phyloP scores from a whole-genome alignment of 1,140 invertebrate species.

The Drosophila persimilis region DNA sequence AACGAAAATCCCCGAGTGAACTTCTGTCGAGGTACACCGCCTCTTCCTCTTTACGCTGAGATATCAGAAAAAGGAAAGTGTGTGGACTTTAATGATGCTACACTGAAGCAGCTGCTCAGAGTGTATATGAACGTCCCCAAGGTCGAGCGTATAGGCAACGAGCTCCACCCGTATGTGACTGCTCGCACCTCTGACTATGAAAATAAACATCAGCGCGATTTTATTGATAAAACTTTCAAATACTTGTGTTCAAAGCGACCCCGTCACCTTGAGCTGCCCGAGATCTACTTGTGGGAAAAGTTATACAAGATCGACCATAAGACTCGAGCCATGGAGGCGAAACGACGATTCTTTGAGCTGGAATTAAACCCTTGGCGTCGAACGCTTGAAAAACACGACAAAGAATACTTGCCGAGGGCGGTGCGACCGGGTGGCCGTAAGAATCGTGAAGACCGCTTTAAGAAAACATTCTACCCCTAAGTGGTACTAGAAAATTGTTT shows the following conservation, averaged over 20 bases:
- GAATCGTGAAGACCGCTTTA: constrained; percentile 85
- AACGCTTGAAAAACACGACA: constrained; percentile 86
- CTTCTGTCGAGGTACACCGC: constrained; percentile 90
- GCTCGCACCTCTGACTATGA: constrained; percentile 87
- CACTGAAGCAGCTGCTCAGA: constrained; percentile 89
- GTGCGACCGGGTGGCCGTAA: constrained; percentile 85
- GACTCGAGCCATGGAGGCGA: constrained; percentile 87
- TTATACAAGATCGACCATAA: constrained; percentile 89
- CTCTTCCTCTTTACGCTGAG: constrained; percentile 89
- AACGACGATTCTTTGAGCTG: constrained; percentile 87
- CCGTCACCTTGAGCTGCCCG: constrained; percentile 85
- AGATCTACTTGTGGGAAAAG: constrained; percentile 90
- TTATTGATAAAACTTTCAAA: constrained; percentile 88
- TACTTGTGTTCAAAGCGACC: constrained; percentile 87
- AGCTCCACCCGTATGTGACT: constrained; percentile 90
- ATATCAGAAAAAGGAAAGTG: constrained; percentile 88
- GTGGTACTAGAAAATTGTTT: background rate
- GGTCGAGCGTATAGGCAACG: constrained; percentile 84
- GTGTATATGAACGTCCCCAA: constrained; percentile 89
- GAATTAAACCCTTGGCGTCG: constrained; percentile 85
- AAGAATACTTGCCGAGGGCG: constrained; percentile 87
- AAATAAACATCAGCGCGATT: constrained; percentile 86
- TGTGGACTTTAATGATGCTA: constrained; percentile 91
- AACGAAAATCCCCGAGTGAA: constrained; percentile 89
- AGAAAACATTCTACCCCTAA: constrained; percentile 86